Evolutionary conservation across 2,797 vertebrate genomes (phyloP).

Genomic region (Poeciliopsis paucimaculata): DNA sequence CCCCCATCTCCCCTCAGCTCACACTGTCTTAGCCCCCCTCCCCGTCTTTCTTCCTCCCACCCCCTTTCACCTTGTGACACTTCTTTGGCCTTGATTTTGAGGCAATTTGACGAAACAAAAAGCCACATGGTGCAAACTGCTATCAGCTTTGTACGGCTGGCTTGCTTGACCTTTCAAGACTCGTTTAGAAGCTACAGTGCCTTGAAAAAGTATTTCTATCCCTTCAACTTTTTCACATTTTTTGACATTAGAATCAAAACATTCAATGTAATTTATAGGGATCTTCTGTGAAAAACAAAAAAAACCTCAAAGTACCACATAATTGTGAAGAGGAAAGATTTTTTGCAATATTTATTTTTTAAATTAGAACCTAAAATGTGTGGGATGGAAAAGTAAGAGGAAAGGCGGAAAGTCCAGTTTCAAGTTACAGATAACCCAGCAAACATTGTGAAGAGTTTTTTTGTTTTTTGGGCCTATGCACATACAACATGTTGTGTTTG

Average conservation of each 20-base stretch:
- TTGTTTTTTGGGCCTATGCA: background rate
- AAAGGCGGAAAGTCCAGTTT: background rate
- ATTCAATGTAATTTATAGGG: background rate
- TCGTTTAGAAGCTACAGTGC: slow-evolving; percentile 65
- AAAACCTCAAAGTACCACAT: background rate
- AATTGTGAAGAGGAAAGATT: background rate
- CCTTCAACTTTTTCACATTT: background rate
- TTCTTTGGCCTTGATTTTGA: slow-evolving; percentile 73
- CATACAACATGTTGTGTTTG: background rate
- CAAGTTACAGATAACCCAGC: too few relatives aligned
- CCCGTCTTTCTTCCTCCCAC: slow-evolving; percentile 36
- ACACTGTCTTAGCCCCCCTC: slow-evolving; percentile 42
- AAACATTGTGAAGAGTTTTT: background rate
- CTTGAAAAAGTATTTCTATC: background rate
- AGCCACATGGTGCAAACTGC: slow-evolving; percentile 71
- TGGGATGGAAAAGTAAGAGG: background rate
- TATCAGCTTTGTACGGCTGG: slow-evolving; percentile 51
- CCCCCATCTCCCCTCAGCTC: slow-evolving; percentile 57
- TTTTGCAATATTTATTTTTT: background rate
- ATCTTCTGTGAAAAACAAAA: background rate
- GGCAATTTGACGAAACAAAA: slow-evolving; percentile 78
- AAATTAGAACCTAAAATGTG: background rate
- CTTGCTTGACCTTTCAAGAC: slow-evolving; percentile 67
- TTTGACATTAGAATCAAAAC: background rate
- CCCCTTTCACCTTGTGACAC: slow-evolving; percentile 69